Base-by-base conservation (phyloP, 2,113 vertebrate species). In the Barnardius zonarius region DNA sequence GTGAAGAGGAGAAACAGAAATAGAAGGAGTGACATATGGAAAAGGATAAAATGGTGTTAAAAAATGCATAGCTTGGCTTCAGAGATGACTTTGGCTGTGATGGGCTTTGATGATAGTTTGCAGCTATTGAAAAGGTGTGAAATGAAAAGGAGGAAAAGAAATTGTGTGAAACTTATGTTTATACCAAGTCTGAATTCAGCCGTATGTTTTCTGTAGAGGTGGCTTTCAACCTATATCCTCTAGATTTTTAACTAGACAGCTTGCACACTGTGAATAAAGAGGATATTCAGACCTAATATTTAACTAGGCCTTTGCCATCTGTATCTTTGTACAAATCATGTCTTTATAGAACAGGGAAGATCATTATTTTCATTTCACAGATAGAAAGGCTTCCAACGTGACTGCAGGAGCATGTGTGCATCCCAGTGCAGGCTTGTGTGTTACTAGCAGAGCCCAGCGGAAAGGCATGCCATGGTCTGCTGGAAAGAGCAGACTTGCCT, bases 141-240 rank as follows among this genome's bases (percentile, higher is more conserved):
- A 96, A 86, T 51, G 91, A 82, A 94, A 90, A 91, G 54, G 63
- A 92, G 86, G 37, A 46, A 76, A 92, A 85, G 78, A 96, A 78
- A 37, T 35, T 4, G 76, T 95, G 95, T 84, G 90, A 94, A 95
- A 64, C 77, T 91, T 76, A 9, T 97, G 94, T 97, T 97, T 96
- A 96, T 82, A 95, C 23, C 49, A 63, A 83, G 95, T 68, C 11
- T 96, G 93, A 96, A 90, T 93, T 78, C 43, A 86, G 90, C 90
- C 92, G 64, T 97, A 97, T 96, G 94, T 64, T 96, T 96, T 96
- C 72, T 88, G 68, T 72, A 96, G 87, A 86, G 83, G 85, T 97
- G 79, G 49, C 75, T 85, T 90, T 77, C 59, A 86, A 64, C 64
- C 92, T 70, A 25, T 51, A 93, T 54, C 25, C 68, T 77, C 55